Conservation (phyloP, 2,888 invertebrate species). For the Alcis repandata region DNA sequence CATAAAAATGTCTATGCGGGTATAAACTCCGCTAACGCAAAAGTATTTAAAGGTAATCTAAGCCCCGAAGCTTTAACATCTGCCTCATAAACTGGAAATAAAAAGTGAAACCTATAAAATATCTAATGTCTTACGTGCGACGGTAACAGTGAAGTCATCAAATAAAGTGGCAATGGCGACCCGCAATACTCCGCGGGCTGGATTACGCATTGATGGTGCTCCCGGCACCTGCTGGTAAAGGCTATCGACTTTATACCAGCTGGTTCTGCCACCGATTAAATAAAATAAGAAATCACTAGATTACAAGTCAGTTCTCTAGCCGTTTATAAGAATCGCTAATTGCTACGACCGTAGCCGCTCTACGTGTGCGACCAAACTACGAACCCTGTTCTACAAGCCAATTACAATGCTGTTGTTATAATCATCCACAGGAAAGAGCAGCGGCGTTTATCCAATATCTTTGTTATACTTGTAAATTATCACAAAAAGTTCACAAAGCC, state of each 20-base stretch:
- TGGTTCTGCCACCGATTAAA: constrained; percentile 37
- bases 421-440: constrained; percentile 26
- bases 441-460: constrained; percentile 35
- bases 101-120: constrained; percentile 55
- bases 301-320: constrained; percentile 31
- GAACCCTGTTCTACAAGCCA: constrained; percentile 42
- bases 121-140: constrained; percentile 55
- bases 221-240: constrained; percentile 57
- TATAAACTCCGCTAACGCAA: constrained; percentile 16
- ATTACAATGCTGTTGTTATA: constrained; percentile 29
- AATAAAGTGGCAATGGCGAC: constrained; percentile 60
- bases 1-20: constrained; percentile 9
- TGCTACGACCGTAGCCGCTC: constrained; percentile 35
- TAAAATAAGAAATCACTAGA: constrained; percentile 42
- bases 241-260: constrained; percentile 42
- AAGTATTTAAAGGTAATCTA: constrained; percentile 32
- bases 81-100: constrained; percentile 36
- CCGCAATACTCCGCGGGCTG: constrained; percentile 49
- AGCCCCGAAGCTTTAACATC: constrained; percentile 23
- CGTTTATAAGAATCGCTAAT: constrained; percentile 42
- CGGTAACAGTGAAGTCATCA: constrained; percentile 60
- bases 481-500: constrained; percentile 59
- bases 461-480: constrained; percentile 46
- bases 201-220: constrained; percentile 50
- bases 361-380: constrained; percentile 35